Percentiles rank a stretch among this genome's conserved stretches.
Conservation (phyloP, 2,888 invertebrate genomes). For the Pristionchus japonicus region DNA sequence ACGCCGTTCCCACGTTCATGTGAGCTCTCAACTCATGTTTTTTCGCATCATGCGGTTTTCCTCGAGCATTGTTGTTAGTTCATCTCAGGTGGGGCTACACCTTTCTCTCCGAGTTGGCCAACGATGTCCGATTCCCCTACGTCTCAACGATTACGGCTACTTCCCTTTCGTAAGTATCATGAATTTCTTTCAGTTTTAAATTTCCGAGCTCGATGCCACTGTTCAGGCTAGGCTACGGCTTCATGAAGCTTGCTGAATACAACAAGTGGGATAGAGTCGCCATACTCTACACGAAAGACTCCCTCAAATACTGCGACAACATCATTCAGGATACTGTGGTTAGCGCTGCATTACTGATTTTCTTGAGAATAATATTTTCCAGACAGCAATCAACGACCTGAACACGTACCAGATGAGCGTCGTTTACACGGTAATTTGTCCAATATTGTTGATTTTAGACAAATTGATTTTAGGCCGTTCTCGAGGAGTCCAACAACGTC, state of each 20-base stretch:
- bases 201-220: no score
- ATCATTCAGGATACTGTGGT: slow-evolving; percentile 5
- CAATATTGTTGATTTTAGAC: not conserved
- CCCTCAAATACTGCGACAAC: slow-evolving; percentile 20
- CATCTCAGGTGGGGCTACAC: slow-evolving; percentile 54
- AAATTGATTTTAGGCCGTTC: not conserved
- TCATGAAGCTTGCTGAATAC: slow-evolving; percentile 20
- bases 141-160: not conserved
- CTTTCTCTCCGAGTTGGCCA: slow-evolving; percentile 51
- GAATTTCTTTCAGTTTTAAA: no score
- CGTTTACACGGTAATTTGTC: not conserved
- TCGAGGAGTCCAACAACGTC: slow-evolving; percentile 15
- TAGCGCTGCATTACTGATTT: not conserved
- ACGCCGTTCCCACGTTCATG: slow-evolving; percentile 56
- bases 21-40: not conserved
- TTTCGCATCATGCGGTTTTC: no score
- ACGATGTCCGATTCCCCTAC: slow-evolving; percentile 27
- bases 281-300: slow-evolving; percentile 27
- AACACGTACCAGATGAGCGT: slow-evolving; percentile 1
- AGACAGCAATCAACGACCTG: slow-evolving; percentile 27
- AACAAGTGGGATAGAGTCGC: slow-evolving; percentile 35
- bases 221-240: slow-evolving; percentile 37
- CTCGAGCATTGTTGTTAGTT: no score
- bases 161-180: not conserved
- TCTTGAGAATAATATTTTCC: not conserved